Base-by-base conservation (phyloP, 1,140 invertebrate species). In the Wiebesia pumilae region DNA sequence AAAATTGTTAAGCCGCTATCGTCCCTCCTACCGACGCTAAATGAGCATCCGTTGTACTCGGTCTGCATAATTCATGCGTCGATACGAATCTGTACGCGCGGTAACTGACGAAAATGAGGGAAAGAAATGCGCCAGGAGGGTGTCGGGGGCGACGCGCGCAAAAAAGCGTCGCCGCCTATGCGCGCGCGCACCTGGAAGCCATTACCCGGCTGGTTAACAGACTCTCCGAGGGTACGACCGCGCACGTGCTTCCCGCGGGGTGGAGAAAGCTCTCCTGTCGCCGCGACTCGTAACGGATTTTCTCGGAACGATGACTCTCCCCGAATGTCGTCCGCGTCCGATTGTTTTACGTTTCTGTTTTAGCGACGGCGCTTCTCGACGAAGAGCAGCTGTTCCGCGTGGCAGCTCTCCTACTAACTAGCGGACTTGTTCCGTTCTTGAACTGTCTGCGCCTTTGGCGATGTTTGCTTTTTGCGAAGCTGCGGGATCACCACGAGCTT, bases 131-230 rank as follows among this genome's bases (percentile, higher is more conserved):
- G 19, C 12, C 40, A 79, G 86, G 51, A 21, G 9, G 24, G 19
- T 21, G 19, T 65, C 40, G 54, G 16, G 83, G 40, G 47, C 35
- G 35, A 81, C 62, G 33, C 78, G 30, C n/a, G 78, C 47, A 54
- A 67, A 67, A 33, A 67, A 19, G 73, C 51, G 65, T 69, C 21
- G n/a, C n/a, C n/a, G n/a, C n/a, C n/a, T n/a, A n/a, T n/a, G n/a
- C 30, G 27, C 14, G 0, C 51, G n/a, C 87, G 87, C 90, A 90
- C 90, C 90, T 91, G 90, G 89, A 90, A 88, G 85, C 90, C 86
- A 90, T 91, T 91, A 90, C 87, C 88, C 88, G 90, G 88, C 88
- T 87, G 88, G 88, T 89, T 89, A 90, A 90, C 89, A 90, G 89
- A 90, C 90, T 90, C 88, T 89, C 10, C 24, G 58, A 62, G 58